Base-by-base conservation (phyloP, 1,140 invertebrate species). In the Drosophila murphyi region DNA sequence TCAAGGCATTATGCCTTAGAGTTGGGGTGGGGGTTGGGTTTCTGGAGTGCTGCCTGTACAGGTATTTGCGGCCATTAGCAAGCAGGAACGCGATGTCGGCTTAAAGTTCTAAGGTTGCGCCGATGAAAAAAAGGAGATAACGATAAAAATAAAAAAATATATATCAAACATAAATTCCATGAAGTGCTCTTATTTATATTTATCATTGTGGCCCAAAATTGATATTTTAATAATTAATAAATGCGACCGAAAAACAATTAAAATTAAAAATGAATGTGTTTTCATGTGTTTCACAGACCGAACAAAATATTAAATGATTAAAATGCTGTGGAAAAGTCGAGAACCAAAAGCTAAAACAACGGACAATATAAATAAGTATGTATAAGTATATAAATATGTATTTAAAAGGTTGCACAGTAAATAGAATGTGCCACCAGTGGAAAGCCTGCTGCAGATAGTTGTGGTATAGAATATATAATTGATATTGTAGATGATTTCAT, bases 21-120 rank as follows among this genome's bases (percentile, higher is more conserved):
- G 65, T 41, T 47, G n/a, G 45, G 45, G 20, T 78, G 55, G 75
- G 57, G 67, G 74, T 61, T 78, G 76, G 69, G 50, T 6, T 28
- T 56, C 56, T 5, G 32, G 28, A 37, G 4, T 35, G 50, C 56
- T 50, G 47, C 45, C 60, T 65, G 74, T 52, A 51, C 82, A 87
- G 82, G 82, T 87, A 87, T 87, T 87, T 87, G 72, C 68, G 67
- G 72, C 82, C 85, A 87, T 88, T 87, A 80, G 48, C 61, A 50
- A 64, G 82, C 69, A 61, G 47, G 45, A 61, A 65, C 62, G 32
- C 64, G 56, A 65, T 76, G 82, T 73, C 83, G 69, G 82, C 82
- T 88, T 87, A 83, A 86, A 80, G 76, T 83, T 87, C 63, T 70
- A 82, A 71, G 71, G 79, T 76, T 72, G 68, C 64, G 45, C 43